phyloP scores from a whole-genome alignment of 1,140 invertebrate genomes.

The Drosophila insularis region DNA sequence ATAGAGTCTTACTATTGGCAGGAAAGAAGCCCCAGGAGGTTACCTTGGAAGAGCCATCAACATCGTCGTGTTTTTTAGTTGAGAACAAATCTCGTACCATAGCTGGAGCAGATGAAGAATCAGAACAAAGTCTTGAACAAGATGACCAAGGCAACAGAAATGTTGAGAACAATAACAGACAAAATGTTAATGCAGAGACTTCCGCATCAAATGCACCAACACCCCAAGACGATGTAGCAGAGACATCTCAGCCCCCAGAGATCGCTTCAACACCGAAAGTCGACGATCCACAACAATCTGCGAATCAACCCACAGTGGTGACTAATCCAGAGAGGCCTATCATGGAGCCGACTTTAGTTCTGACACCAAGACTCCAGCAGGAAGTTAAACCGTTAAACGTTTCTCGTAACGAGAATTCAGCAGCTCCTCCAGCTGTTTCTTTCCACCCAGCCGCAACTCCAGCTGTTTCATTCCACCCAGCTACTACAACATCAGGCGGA shows the following conservation, averaged over 20 bases:
- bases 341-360: too few species aligned
- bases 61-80: background rate
- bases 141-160: background rate
- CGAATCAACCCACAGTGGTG: too few species aligned
- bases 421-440: conserved; percentile 12
- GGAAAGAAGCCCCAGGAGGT: conserved; percentile 58
- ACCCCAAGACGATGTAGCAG: too few species aligned
- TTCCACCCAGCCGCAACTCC: background rate
- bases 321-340: too few species aligned
- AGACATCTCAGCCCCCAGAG: too few species aligned
- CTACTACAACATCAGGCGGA: background rate
- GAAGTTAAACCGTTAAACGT: too few species aligned
- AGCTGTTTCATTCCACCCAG: background rate
- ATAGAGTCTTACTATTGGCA: conserved; percentile 81
- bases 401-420: too few species aligned
- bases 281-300: too few species aligned
- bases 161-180: background rate
- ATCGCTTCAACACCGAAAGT: too few species aligned
- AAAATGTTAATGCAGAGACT: too few species aligned
- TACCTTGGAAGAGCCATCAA: background rate
- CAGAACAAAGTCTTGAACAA: background rate
- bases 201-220: too few species aligned
- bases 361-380: too few species aligned
- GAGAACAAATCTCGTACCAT: conserved; percentile 27
- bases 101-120: conserved; percentile 31